A percentile compares a stretch with the other conserved stretches of the same genome.
These are phyloP conservation scores for Eufriesea mexicana DNA, from an alignment of 1,140 invertebrate species.

Conservation along the genomic window DNA sequence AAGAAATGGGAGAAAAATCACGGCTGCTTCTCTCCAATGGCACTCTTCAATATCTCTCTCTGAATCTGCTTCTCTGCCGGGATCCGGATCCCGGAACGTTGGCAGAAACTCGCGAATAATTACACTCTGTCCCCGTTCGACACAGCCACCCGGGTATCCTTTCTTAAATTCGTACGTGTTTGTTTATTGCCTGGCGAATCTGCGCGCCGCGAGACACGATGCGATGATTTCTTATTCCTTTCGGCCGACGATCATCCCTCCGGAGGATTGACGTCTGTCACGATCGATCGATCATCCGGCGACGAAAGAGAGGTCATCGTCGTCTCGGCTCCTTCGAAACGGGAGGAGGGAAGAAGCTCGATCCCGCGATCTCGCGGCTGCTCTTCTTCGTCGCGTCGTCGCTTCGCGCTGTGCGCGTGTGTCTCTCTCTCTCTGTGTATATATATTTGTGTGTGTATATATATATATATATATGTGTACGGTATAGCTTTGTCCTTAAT, in stretches of 20 bases:
- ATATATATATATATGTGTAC: too few relatives aligned
- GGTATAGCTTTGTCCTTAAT: constrained; percentile 42
- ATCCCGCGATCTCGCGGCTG: background rate
- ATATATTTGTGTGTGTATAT: too few relatives aligned
- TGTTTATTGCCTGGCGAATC: constrained; percentile 32
- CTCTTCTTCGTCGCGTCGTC: background rate
- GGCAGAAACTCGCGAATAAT: background rate
- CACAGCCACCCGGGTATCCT: constrained; percentile 5
- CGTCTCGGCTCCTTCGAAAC: too few relatives aligned
- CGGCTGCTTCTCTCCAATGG: too few relatives aligned
- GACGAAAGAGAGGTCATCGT: background rate
- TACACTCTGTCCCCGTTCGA: background rate
- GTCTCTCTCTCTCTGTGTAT: too few relatives aligned
- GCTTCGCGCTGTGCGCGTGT: background rate
- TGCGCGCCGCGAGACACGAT: constrained; percentile 15
- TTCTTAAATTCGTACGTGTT: constrained; percentile 11
- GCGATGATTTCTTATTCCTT: background rate
- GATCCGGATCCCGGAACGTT: too few relatives aligned
- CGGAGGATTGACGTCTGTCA: background rate
- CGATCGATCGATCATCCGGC: too few relatives aligned
- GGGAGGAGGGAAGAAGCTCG: background rate
- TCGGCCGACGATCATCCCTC: background rate
- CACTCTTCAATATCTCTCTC: too few relatives aligned
- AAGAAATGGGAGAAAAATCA: background rate
- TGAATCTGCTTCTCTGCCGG: too few relatives aligned